Evolutionary conservation across 2,888 invertebrate genomes (phyloP).

Genomic region (Coremacera marginata): DNA sequence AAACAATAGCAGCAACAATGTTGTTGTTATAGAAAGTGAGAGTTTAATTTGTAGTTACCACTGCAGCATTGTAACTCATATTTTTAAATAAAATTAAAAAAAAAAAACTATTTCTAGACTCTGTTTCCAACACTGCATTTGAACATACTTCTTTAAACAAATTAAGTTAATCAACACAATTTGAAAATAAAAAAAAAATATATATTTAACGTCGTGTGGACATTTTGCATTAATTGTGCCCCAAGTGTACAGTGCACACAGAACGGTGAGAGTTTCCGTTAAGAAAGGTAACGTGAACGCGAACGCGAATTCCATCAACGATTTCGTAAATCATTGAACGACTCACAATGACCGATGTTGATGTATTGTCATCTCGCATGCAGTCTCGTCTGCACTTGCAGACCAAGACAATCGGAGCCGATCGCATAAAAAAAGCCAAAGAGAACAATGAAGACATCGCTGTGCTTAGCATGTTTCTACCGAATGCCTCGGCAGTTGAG

Average conservation of each 20-base stretch:
- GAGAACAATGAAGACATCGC: conserved; percentile 91
- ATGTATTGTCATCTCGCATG: conserved; percentile 83
- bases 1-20: conserved; percentile 21
- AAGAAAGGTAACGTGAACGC: not conserved
- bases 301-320: not conserved
- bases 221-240: not conserved
- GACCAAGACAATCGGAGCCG: conserved; percentile 86
- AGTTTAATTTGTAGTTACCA: not conserved
- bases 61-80: not conserved
- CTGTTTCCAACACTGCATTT: not conserved
- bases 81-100: not conserved
- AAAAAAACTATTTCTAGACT: not conserved
- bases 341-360: conserved; percentile 73
- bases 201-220: not conserved
- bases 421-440: conserved; percentile 82
- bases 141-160: not conserved
- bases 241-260: not conserved
- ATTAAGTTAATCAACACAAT: not conserved
- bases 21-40: conserved; percentile 11
- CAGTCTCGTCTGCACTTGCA: conserved; percentile 80
- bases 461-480: conserved; percentile 86
- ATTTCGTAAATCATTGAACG: not conserved
- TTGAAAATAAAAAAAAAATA: not conserved
- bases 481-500: conserved; percentile 74
- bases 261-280: not conserved